Conservation (phyloP, 2,888 invertebrate species). For the Lumbricus terrestris region DNA sequence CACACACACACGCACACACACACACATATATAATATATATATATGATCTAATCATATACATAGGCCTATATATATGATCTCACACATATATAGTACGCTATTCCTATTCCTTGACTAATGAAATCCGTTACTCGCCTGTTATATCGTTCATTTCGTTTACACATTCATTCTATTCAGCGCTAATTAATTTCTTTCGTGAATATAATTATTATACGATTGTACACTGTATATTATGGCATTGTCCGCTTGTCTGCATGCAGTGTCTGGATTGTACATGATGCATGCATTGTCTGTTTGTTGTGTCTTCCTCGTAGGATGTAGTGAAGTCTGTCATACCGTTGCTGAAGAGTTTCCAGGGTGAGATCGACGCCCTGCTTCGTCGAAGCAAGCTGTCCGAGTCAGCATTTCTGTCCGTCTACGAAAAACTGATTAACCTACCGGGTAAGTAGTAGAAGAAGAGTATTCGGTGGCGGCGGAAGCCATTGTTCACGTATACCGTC, state of each 20-base stretch:
- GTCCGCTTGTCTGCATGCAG: too few species aligned
- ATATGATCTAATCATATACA: too few species aligned
- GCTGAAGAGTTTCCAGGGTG: conserved; percentile 64
- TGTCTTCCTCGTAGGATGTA: conserved; percentile 56
- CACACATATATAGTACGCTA: too few species aligned
- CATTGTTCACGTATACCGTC: not conserved
- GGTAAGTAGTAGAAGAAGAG: too few species aligned
- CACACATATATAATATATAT: too few species aligned
- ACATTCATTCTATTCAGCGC: not conserved
- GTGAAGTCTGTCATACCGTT: conserved; percentile 62
- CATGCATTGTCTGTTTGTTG: too few species aligned
- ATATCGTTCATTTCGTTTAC: too few species aligned
- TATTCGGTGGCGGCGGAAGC: too few species aligned
- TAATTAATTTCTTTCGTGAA: not conserved
- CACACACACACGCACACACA: too few species aligned
- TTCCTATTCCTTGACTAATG: not conserved
- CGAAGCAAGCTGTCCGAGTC: conserved; percentile 63
- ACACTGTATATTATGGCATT: conserved; percentile 39
- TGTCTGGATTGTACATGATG: too few species aligned
- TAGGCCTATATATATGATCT: too few species aligned
- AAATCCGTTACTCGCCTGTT: not conserved
- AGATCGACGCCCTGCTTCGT: conserved; percentile 62
- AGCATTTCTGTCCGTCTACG: conserved; percentile 63
- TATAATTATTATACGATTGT: not conserved
- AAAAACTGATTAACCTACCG: conserved; percentile 62